These are phyloP conservation scores for Campylomormyrus tamandua DNA, from an alignment of 2,113 vertebrate genomes.

Conservation along the genomic window DNA sequence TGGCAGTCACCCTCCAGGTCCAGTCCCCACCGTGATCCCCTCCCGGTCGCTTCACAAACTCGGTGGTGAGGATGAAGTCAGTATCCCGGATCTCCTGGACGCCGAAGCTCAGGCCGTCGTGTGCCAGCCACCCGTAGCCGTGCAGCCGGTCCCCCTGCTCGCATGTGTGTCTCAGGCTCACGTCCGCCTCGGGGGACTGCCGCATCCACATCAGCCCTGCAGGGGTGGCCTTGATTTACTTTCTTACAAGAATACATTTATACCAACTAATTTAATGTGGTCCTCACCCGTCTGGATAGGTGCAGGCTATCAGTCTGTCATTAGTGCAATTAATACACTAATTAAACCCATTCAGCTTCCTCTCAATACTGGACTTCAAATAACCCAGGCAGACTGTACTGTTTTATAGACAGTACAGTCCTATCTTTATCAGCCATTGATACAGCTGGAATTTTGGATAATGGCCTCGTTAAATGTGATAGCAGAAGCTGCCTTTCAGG, in stretches of 20 bases:
- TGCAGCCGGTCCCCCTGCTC: conserved; percentile 75
- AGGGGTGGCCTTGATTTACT: background rate
- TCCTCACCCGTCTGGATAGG: background rate
- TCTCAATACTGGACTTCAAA: background rate
- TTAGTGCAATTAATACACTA: background rate
- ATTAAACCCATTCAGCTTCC: background rate
- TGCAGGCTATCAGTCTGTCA: background rate
- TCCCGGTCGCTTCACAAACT: conserved; percentile 80
- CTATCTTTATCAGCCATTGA: background rate
- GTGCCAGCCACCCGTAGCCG: conserved; percentile 83
- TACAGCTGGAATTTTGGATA: background rate
- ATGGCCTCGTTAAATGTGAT: background rate
- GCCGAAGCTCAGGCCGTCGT: conserved; percentile 81
- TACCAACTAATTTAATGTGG: background rate
- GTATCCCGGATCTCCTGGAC: conserved; percentile 77
- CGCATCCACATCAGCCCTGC: conserved; percentile 90
- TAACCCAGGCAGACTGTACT: background rate
- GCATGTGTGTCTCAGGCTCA: conserved; percentile 77
- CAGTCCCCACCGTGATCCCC: conserved; percentile 87
- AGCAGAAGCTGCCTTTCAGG: background rate
- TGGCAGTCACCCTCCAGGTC: conserved; percentile 85
- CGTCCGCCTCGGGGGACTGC: conserved; percentile 62
- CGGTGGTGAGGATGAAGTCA: conserved; percentile 70
- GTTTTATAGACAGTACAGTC: background rate
- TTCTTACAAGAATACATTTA: background rate